Percentiles rank a stretch among this genome's conserved stretches.
Evolutionary conservation across 2,113 vertebrate genomes (phyloP).

Genomic region (Callipepla squamata): DNA sequence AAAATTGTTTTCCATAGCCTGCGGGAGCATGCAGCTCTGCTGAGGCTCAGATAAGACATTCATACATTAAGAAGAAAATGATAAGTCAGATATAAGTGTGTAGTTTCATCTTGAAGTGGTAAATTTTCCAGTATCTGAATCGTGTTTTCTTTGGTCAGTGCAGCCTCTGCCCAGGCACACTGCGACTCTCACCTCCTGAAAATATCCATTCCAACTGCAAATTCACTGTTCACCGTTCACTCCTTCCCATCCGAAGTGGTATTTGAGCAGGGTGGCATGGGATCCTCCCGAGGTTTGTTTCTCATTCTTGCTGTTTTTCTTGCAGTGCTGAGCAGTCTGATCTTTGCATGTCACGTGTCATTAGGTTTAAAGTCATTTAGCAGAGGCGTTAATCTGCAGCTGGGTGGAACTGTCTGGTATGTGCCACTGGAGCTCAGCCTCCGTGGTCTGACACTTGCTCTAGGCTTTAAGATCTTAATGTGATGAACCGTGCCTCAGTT

Average conservation of each 20-base stretch:
- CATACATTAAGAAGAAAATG: fast-evolving
- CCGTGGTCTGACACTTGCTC: not conserved
- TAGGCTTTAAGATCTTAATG: not conserved
- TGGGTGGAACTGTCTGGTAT: not conserved
- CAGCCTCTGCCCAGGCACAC: not conserved
- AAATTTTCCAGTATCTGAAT: not conserved
- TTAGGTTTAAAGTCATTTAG: conserved; percentile 25
- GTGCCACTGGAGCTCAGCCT: not conserved
- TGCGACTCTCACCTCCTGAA: not conserved
- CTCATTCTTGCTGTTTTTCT: not conserved
- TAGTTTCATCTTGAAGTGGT: not conserved
- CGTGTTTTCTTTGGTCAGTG: not conserved
- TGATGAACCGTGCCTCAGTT: not conserved
- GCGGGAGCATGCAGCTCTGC: not conserved
- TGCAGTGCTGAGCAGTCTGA: not conserved
- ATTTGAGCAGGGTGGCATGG: not conserved
- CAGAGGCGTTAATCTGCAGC: not conserved
- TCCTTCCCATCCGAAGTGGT: not conserved
- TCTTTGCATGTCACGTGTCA: not conserved
- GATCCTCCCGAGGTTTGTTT: not conserved
- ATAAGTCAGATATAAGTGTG: not conserved
- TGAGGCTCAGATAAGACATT: fast-evolving
- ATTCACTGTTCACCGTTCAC: not conserved
- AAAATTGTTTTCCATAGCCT: not conserved
- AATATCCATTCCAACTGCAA: not conserved